These are phyloP conservation scores for Mirounga angustirostris DNA, from an alignment of 2,113 vertebrate genomes.

Conservation along the genomic window DNA sequence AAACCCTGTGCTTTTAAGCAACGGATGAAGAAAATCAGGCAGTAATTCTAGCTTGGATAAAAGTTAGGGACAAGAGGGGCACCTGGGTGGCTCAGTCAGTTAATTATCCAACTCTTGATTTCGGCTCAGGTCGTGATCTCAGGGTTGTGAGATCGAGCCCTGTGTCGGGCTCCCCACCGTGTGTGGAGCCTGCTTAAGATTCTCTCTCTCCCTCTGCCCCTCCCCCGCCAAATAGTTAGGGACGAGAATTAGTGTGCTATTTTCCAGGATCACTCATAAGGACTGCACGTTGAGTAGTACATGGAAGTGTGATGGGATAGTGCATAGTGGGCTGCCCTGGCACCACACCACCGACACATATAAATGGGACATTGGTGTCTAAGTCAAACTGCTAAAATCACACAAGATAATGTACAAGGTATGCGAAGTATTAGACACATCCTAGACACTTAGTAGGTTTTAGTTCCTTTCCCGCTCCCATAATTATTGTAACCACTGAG, in stretches of 20 bases:
- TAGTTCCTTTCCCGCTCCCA: background rate
- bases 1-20: background rate
- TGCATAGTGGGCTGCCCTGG: background rate
- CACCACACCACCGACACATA: background rate
- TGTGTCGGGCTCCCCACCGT: background rate
- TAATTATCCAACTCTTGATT: background rate
- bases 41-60: constrained; percentile 30
- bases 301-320: too few relatives aligned
- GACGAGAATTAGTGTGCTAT: constrained; percentile 7
- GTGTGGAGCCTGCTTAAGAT: too few relatives aligned
- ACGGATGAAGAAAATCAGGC: background rate
- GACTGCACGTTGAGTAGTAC: background rate
- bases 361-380: background rate
- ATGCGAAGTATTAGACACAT: background rate
- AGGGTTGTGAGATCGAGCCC: background rate
- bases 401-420: background rate
- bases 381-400: background rate
- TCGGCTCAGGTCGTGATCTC: background rate
- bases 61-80: constrained; percentile 26
- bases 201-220: too few relatives aligned
- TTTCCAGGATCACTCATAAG: background rate
- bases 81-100: background rate
- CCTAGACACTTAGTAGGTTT: background rate
- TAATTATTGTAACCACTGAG: background rate
- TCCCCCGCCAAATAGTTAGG: background rate